These are phyloP conservation scores for Tauraco hartlaubi DNA, from an alignment of 2,797 vertebrate genomes.

Conservation along the genomic window DNA sequence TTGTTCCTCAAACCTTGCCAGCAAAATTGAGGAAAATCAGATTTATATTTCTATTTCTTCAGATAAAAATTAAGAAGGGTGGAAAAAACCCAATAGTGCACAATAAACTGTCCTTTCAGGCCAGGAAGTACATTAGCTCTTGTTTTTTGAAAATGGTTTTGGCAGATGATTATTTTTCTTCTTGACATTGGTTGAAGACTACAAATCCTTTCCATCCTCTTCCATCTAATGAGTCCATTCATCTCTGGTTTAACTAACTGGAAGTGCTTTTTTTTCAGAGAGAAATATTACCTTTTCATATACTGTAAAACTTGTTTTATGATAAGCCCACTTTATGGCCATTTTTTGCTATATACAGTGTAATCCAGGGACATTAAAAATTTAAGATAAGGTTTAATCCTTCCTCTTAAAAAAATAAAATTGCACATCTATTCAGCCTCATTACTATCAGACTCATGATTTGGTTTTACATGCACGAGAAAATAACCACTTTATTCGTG, in stretches of 20 bases:
- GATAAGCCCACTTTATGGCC: neutral
- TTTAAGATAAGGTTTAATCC: neutral
- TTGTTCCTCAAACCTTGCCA: neutral
- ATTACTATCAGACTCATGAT: neutral
- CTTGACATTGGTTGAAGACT: neutral
- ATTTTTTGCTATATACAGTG: neutral
- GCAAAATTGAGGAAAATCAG: neutral
- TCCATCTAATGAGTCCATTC: neutral
- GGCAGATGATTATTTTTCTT: neutral
- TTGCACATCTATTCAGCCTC: neutral
- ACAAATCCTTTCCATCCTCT: neutral
- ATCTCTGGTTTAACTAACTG: neutral
- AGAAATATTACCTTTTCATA: neutral
- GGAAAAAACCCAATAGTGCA: neutral
- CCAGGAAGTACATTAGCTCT: neutral
- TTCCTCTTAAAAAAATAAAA: conserved; percentile 17
- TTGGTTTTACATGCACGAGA: neutral
- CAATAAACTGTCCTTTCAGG: neutral
- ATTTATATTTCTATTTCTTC: neutral
- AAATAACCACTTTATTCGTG: neutral
- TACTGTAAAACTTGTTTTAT: neutral
- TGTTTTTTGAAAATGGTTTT: neutral
- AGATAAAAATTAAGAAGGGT: neutral
- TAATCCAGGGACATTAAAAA: conserved; percentile 16
- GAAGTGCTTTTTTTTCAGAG: neutral